These are phyloP conservation scores for Drosophila meridiana DNA, from an alignment of 2,888 invertebrate species.

Conservation along the genomic window DNA sequence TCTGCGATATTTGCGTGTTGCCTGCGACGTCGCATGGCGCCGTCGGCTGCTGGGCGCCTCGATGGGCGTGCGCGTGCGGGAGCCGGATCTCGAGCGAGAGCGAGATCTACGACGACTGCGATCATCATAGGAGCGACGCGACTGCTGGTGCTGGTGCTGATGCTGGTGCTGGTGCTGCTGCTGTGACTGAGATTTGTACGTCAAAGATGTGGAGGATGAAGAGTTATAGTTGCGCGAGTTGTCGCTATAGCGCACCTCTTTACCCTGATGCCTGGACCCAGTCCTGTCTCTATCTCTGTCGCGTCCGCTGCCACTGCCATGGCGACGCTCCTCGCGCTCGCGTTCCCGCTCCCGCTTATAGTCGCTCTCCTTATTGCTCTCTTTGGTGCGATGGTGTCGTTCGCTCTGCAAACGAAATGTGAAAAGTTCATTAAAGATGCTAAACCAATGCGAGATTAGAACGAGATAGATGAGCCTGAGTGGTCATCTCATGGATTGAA, in stretches of 20 bases:
- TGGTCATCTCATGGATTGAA: not conserved
- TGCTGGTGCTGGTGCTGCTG: constrained; percentile 24
- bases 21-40: constrained; percentile 15
- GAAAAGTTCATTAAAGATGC: not conserved
- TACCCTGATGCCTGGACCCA: constrained; percentile 44
- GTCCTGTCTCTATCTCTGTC: constrained; percentile 32
- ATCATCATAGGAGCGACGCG: constrained; percentile 66
- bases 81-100: constrained; percentile 64
- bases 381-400: constrained; percentile 70
- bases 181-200: constrained; percentile 53
- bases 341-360: constrained; percentile 57
- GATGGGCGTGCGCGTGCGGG: constrained; percentile 55
- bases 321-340: constrained; percentile 49
- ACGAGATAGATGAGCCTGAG: not conserved
- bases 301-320: constrained; percentile 28
- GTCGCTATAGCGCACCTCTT: constrained; percentile 55
- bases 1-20: constrained; percentile 61
- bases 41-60: constrained; percentile 21
- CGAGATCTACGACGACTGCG: constrained; percentile 61
- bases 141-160: not conserved
- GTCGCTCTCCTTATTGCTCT: constrained; percentile 61
- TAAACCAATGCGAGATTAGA: not conserved
- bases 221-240: constrained; percentile 44
- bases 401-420: constrained; percentile 44
- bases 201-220: constrained; percentile 40